Evolutionary conservation across 2,797 vertebrate genomes (phyloP), one percentile per base, ranked within the genome.

Genomic region (Silurus aristotelis): DNA sequence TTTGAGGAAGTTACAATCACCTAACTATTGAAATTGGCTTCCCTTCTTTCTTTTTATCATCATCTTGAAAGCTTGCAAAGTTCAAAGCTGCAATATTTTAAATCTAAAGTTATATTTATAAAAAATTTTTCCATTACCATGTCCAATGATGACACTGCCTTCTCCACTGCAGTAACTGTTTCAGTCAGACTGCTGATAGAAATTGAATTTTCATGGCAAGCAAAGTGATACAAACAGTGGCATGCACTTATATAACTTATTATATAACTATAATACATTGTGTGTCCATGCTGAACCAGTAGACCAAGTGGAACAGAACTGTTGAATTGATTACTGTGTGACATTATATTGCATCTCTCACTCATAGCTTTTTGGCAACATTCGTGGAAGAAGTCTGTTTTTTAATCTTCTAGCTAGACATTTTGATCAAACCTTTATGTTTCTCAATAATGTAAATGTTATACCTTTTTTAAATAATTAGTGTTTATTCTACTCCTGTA

Each of bases 401-500:
- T 25, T 73, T 52, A 25, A 71, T 71, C 38, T 0, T 71, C 9
- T 52, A 15, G 14, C 14, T 56, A 14, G n/a, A 56, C 55, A 75
- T 56, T 75, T 17, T 56, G n/a, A 7, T 27, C 14, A 56, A 56
- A 75, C 8, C 55, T 27, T 56, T 19, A 15, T n/a, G 22, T 7
- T 52, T 48, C 8, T 46, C 19, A 48, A 22, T 48, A 48, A 72
- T 72, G 43, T 38, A 8, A 72, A 48, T 72, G 20, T 20, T n/a
- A 48, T n/a, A 72, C 14, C n/a, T 3, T 75, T 56, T 71, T n/a
- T 27, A 52, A 13, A 19, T 72, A 5, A 72, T 72, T 14, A 3
- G 14, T 17, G 22, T 82, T 12, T 3, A 38, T 70, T 58, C 2
- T 56, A 56, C 38, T 52, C 22, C 43, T 67, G 9, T 92, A 99